Percentiles rank a stretch among this genome's conserved stretches.
Evolutionary conservation across 2,113 vertebrate species (phyloP).

Genomic region (Cyprinus carpio): DNA sequence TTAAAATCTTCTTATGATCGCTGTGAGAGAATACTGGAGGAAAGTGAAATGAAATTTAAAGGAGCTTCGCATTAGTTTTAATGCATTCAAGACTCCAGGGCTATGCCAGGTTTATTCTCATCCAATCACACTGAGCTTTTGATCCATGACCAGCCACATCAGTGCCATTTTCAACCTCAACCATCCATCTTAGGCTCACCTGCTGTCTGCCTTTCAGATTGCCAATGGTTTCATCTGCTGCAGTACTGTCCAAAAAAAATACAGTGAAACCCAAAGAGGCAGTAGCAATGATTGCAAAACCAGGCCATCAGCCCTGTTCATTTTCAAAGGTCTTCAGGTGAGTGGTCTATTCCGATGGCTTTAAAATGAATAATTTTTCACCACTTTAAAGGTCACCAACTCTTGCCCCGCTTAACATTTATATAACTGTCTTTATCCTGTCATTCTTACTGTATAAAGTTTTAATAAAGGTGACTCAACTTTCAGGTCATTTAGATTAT

Average conservation of each 20-base stretch:
- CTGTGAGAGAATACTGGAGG: conserved; percentile 27
- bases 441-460: conserved; percentile 51
- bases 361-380: conserved; percentile 51
- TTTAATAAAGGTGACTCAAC: conserved; percentile 27
- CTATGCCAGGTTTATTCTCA: conserved; percentile 65
- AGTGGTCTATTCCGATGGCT: conserved; percentile 29
- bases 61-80: conserved; percentile 58
- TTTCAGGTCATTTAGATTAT: neutral
- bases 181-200: conserved; percentile 54
- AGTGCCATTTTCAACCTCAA: conserved; percentile 60
- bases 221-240: neutral
- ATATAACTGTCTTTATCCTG: conserved; percentile 46
- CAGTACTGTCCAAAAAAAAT: neutral
- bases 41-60: conserved; percentile 14
- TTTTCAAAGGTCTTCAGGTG: conserved; percentile 21
- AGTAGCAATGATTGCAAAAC: conserved; percentile 3
- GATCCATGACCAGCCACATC: conserved; percentile 73
- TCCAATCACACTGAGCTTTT: conserved; percentile 61
- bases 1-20: conserved; percentile 1
- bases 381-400: conserved; percentile 53
- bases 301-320: neutral
- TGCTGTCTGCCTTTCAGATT: conserved; percentile 23
- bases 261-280: neutral
- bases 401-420: conserved; percentile 34
- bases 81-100: conserved; percentile 61